These are phyloP conservation scores for Priocnemis perturbator DNA, from an alignment of 2,888 invertebrate species.

Conservation along the genomic window DNA sequence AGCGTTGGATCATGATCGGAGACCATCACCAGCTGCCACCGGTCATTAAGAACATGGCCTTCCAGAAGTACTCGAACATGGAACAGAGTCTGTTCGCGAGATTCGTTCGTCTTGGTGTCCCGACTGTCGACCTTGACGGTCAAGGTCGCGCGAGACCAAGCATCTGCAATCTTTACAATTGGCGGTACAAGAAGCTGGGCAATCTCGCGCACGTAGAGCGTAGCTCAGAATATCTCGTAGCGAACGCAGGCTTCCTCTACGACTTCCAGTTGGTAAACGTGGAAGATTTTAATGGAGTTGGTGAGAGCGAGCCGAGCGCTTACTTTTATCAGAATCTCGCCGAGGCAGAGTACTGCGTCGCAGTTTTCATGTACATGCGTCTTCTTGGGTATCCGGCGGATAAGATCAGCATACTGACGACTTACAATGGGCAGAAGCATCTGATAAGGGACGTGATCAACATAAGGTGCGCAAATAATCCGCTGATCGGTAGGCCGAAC, in stretches of 20 bases:
- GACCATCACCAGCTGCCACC: conserved; percentile 99
- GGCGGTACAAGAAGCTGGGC: conserved; percentile 97
- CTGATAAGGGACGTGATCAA: conserved; percentile 96
- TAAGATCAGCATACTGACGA: conserved; percentile 97
- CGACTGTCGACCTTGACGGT: conserved; percentile 97
- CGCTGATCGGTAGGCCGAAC: conserved; percentile 93
- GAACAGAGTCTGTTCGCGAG: conserved; percentile 98
- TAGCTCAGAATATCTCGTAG: conserved; percentile 89
- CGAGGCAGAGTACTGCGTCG: conserved; percentile 96
- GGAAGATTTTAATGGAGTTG: conserved; percentile 96
- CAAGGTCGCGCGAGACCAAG: conserved; percentile 96
- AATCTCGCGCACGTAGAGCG: conserved; percentile 92
- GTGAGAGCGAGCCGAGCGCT: conserved; percentile 98
- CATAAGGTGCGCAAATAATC: conserved; percentile 94
- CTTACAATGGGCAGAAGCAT: conserved; percentile 99
- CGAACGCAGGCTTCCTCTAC: conserved; percentile 94
- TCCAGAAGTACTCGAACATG: conserved; percentile 99
- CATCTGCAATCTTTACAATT: conserved; percentile 95
- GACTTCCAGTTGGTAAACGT: conserved; percentile 98
- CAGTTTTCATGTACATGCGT: conserved; percentile 98
- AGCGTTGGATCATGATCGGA: conserved; percentile 99
- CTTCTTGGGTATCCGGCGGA: conserved; percentile 97
- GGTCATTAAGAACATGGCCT: conserved; percentile 99
- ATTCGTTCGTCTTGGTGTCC: conserved; percentile 96
- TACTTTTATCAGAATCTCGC: conserved; percentile 98